Evolutionary conservation across 2,113 vertebrate genomes (phyloP), one percentile per base, ranked within the genome.

Genomic region (Mola mola): DNA sequence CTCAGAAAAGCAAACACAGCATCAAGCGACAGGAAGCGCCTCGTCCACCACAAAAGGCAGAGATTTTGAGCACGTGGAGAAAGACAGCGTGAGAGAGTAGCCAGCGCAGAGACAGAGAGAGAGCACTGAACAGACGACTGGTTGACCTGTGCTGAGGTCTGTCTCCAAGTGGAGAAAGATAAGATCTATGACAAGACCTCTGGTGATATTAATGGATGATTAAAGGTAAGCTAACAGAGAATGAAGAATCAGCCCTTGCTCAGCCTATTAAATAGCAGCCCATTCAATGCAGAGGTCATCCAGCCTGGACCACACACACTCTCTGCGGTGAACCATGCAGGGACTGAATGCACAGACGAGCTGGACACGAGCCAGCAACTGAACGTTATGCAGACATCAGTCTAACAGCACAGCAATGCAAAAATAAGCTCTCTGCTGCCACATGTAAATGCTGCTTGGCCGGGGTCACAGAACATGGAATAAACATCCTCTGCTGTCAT

Each of bases 1-100:
- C 83, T 90, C 86, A 52, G 75, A 82, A 91, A 93, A 91, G 90
- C 86, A 92, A 92, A 93, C 88, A 91, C 83, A 72, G 85, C 81
- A 83, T 84, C 72, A 80, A 90, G 79, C 68, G 72, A 78, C 91
- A 90, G 92, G 92, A 93, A 92, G 87, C 44, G 85, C 84, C 85
- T 87, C 86, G 47, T 81, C 86, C 53, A 10, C 64, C 64, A 88
- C 86, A 87, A 89, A 88, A 87, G 81, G 47, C 79, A 59, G 48
- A 64, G 74, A 66, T 82, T 75, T 84, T 73, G 50, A 67, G 70
- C 44, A 52, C 68, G 59, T 44, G 56, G 69, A 72, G 63, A 75
- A 58, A 64, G 48, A 67, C 51, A 60, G 47, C 38, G 26, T 26
- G 49, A 37, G 65, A 60, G 66, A 51, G 57, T 53, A 61, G 48